phyloP scores from a whole-genome alignment of 2,113 vertebrate genomes.

The Pteronura brasiliensis region DNA sequence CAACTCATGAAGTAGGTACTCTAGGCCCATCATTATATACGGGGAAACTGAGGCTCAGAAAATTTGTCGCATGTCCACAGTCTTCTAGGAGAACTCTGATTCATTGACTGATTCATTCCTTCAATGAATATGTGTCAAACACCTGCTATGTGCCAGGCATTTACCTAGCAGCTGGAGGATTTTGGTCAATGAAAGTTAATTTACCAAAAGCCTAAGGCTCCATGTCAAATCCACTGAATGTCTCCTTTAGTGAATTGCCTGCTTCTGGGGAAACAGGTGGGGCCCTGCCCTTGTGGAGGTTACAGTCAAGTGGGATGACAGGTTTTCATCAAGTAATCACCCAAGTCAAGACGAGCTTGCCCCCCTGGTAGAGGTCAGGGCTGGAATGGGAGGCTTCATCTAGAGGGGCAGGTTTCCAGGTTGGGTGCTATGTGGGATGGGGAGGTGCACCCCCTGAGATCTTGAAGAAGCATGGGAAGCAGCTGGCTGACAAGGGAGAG shows the following conservation, averaged over 20 bases:
- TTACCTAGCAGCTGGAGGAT: not conserved
- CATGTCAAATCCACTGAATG: not conserved
- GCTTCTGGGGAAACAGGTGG: not conserved
- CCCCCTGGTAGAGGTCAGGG: not conserved
- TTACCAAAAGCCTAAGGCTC: constrained; percentile 13
- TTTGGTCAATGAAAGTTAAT: constrained; percentile 38
- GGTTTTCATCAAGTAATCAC: not conserved
- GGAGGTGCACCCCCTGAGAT: not conserved
- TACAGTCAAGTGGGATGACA: not conserved
- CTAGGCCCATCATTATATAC: not conserved
- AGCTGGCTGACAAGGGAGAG: not conserved
- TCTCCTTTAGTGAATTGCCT: not conserved
- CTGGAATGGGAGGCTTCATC: not conserved
- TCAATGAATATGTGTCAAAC: not conserved
- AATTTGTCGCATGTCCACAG: not conserved
- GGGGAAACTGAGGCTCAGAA: constrained; percentile 42
- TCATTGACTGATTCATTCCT: not conserved
- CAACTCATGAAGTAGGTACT: not conserved
- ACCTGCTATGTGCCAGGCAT: not conserved
- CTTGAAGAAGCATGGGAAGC: not conserved
- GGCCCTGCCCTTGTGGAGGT: not conserved
- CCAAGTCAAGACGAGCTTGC: not conserved
- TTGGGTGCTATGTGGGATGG: not conserved
- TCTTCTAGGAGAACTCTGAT: constrained; percentile 1
- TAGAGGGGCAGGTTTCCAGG: not conserved